phyloP scores from a whole-genome alignment of 2,888 invertebrate genomes.

The Sycophila texana region DNA sequence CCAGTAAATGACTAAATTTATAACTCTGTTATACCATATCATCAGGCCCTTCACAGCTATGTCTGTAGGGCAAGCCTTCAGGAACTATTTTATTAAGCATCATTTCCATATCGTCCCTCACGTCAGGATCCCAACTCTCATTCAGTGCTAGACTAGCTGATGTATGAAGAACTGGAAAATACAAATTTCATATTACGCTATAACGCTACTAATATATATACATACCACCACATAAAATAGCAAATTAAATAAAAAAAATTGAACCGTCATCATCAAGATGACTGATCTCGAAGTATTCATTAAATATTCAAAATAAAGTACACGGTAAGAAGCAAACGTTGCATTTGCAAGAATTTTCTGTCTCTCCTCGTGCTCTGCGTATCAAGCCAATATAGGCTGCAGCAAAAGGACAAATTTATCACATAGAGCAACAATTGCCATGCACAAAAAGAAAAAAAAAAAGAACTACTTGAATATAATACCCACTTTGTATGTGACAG shows the following conservation, averaged over 20 bases:
- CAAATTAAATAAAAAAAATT: too few relatives aligned
- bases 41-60: conserved; percentile 98
- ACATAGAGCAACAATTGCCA: too few relatives aligned
- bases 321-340: not conserved
- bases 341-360: not conserved
- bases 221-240: too few relatives aligned
- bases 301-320: conserved; percentile 39
- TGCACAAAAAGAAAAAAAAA: too few relatives aligned
- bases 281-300: conserved; percentile 51
- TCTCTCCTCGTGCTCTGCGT: too few relatives aligned
- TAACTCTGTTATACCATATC: conserved; percentile 88
- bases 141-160: conserved; percentile 98
- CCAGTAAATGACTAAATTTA: not conserved
- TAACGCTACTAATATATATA: too few relatives aligned
- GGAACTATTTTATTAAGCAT: conserved; percentile 99
- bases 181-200: not conserved
- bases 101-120: conserved; percentile 99
- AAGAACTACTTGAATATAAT: not conserved
- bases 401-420: not conserved
- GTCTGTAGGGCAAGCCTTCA: conserved; percentile 96
- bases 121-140: conserved; percentile 99
- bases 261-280: too few relatives aligned
- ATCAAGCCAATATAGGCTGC: too few relatives aligned
- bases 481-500: conserved; percentile 98
- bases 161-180: conserved; percentile 93